Conservation (phyloP, 2,888 invertebrate genomes). For the Cryptophagus acutangulus region DNA sequence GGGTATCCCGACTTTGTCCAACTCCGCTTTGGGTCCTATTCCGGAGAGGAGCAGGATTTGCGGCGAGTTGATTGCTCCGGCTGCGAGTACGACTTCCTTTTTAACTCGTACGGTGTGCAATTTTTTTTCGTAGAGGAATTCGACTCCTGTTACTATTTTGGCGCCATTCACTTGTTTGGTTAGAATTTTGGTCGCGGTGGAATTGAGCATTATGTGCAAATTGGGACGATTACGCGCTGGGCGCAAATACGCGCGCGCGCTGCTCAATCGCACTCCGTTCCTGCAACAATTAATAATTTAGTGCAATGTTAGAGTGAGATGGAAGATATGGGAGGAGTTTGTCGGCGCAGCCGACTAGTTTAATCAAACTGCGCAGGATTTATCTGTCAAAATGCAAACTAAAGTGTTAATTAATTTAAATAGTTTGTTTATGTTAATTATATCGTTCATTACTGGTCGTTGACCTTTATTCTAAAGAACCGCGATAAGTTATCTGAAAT, state of each 20-base stretch:
- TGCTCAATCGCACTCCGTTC: slow-evolving; percentile 58
- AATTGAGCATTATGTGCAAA: slow-evolving; percentile 58
- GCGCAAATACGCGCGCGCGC: slow-evolving; percentile 58
- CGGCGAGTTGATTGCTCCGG: slow-evolving; percentile 63
- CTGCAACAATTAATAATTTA: no score
- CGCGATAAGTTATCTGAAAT: no score
- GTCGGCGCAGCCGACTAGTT: no score
- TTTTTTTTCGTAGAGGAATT: slow-evolving; percentile 54
- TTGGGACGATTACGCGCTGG: slow-evolving; percentile 56
- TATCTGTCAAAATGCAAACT: no score
- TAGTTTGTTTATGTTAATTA: no score
- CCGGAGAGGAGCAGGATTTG: slow-evolving; percentile 64
- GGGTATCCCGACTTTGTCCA: slow-evolving; percentile 56
- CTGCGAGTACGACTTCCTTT: slow-evolving; percentile 59
- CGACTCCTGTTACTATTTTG: slow-evolving; percentile 55
- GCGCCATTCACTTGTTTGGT: slow-evolving; percentile 44
- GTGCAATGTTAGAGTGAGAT: no score
- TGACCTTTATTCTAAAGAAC: no score
- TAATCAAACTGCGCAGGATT: no score
- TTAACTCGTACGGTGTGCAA: slow-evolving; percentile 49
- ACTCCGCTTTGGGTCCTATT: slow-evolving; percentile 58
- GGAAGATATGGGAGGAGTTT: no score
- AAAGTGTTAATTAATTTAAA: no score
- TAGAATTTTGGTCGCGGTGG: slow-evolving; percentile 57
- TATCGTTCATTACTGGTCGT: no score